Evolutionary conservation across 2,113 vertebrate genomes (phyloP), one percentile per base, ranked within the genome.

Genomic region (Dryoscopus gambensis): DNA sequence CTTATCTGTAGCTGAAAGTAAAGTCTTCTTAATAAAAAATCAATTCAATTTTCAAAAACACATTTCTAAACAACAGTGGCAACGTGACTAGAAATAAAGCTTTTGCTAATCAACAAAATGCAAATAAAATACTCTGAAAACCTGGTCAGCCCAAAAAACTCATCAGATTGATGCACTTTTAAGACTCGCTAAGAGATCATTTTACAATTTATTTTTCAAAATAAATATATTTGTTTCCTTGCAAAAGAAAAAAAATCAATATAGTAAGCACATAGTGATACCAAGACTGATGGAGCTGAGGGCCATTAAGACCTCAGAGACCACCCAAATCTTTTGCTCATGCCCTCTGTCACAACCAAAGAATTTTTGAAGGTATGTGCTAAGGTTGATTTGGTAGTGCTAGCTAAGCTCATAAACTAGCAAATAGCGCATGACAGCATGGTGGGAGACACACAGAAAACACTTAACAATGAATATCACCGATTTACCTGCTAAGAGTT

Each of bases 11-110:
- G 84, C 60, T 5, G 39, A 95, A 97, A 97, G 93, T 84, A 97
- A 97, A 96, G 82, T 80, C 81, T 89, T 87, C 64, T 64, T 96
- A 97, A 97, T 97, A 96, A 96, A 98, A 98, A 98, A 97, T 97
- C 96, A 96, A 98, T 97, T 90, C 85, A 35, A 96, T 95, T 97
- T 93, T 97, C 94, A 86, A 90, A 90, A 97, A 59, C 70, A 83
- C 80, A 95, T 95, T 96, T 95, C 82, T 83, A 94, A 94, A 93
- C 80, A 89, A 75, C 52, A 76, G 21, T 50, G 71, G 52, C 93
- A 97, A 96, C 88, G 95, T 94, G 92, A 94, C 81, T 63, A 92
- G 86, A 96, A 95, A 94, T 65, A 87, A 89, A 94, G 91, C 56
- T 84, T 95, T 84, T 70, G 50, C 89, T 89, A 92, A 95, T 93